These are phyloP conservation scores for Colistium nudipinnis DNA, from an alignment of 2,113 vertebrate genomes.

Conservation along the genomic window DNA sequence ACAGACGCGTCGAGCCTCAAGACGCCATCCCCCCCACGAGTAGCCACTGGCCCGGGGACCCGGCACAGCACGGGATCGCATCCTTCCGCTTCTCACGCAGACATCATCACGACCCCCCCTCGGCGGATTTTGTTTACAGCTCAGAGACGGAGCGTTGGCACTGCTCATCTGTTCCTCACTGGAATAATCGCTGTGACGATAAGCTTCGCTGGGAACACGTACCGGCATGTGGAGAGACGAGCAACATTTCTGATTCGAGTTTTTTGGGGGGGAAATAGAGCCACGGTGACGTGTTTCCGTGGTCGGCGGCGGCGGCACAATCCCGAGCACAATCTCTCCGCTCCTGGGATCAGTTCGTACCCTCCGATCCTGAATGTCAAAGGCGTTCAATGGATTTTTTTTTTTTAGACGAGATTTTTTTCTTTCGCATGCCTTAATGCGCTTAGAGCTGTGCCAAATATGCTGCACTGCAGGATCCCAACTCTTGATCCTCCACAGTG, in stretches of 20 bases:
- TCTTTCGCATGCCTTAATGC: slow-evolving; percentile 4
- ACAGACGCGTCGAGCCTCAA: no score
- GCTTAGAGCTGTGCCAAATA: slow-evolving; percentile 15
- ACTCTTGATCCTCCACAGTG: neutral
- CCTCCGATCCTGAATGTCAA: slow-evolving; percentile 37
- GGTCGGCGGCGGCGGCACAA: slow-evolving; percentile 1
- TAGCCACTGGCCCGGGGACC: slow-evolving; percentile 24
- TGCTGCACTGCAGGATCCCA: slow-evolving; percentile 18
- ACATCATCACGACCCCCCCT: slow-evolving; percentile 58
- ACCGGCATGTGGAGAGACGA: slow-evolving; percentile 67
- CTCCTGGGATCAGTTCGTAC: slow-evolving; percentile 49
- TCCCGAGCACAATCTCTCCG: slow-evolving; percentile 1
- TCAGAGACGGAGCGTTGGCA: slow-evolving; percentile 62
- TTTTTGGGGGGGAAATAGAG: slow-evolving; percentile 37
- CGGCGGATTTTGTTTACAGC: slow-evolving; percentile 72
- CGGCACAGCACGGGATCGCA: slow-evolving; percentile 44
- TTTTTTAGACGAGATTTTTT: neutral
- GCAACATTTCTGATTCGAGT: slow-evolving; percentile 59
- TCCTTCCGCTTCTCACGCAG: slow-evolving; percentile 55
- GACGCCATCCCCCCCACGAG: neutral
- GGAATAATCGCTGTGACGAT: slow-evolving; percentile 76
- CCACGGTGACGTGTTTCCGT: slow-evolving; percentile 17
- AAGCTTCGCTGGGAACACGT: slow-evolving; percentile 57
- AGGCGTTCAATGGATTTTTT: slow-evolving; percentile 15
- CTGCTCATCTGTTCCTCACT: slow-evolving; percentile 52